Conservation (phyloP, 2,888 invertebrate genomes). For the Quadroppia sp. region DNA sequence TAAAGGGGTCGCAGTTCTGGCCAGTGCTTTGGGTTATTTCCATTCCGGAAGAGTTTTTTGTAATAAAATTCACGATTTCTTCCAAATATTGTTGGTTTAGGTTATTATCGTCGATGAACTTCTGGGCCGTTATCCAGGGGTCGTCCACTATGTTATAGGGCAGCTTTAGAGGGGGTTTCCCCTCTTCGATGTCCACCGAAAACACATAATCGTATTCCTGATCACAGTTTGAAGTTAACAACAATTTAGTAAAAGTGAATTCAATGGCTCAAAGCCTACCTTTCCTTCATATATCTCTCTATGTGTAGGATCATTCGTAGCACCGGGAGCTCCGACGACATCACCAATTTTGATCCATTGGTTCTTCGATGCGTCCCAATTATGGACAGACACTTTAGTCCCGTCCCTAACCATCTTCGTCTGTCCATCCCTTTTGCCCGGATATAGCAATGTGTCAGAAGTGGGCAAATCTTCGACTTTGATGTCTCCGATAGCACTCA, state of each 20-base stretch:
- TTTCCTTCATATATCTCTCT: conserved; percentile 76
- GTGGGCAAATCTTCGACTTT: conserved; percentile 84
- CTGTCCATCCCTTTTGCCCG: conserved; percentile 73
- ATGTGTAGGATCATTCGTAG: conserved; percentile 63
- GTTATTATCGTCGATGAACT: conserved; percentile 77
- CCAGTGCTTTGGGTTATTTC: conserved; percentile 38
- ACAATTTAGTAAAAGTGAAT: background rate
- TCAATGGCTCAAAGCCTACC: conserved; percentile 2
- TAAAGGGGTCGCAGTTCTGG: conserved; percentile 55
- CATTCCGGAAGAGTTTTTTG: conserved; percentile 67
- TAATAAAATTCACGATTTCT: conserved; percentile 83
- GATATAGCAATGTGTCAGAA: conserved; percentile 67
- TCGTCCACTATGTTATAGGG: conserved; percentile 87
- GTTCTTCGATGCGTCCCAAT: conserved; percentile 54
- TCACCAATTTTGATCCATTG: conserved; percentile 84
- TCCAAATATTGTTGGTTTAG: conserved; percentile 82
- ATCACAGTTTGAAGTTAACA: conserved; percentile 17
- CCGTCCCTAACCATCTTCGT: conserved; percentile 75
- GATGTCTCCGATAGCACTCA: conserved; percentile 74
- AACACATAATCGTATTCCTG: conserved; percentile 91
- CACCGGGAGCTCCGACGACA: conserved; percentile 70
- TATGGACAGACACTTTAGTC: conserved; percentile 70
- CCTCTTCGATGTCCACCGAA: conserved; percentile 90
- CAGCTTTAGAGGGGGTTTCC: conserved; percentile 77
- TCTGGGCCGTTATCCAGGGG: conserved; percentile 85